phyloP scores from a whole-genome alignment of 1,140 invertebrate species.

The Planococcus citri region DNA sequence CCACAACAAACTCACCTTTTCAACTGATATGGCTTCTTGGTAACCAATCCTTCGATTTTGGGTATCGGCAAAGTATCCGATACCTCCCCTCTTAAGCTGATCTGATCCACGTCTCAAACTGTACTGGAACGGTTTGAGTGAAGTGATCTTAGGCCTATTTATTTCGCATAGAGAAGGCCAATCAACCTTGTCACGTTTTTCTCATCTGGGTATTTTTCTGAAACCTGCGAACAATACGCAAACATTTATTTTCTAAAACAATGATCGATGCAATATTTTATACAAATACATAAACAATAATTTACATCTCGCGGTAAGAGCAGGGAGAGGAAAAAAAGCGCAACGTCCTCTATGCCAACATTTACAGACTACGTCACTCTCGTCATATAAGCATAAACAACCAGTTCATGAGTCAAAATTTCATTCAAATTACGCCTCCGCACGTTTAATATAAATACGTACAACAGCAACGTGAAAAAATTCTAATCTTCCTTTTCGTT shows the following conservation, averaged over 20 bases:
- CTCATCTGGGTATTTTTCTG: too few relatives aligned
- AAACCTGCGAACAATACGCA: too few relatives aligned
- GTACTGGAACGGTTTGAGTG: background rate
- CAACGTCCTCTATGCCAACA: too few relatives aligned
- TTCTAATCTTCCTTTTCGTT: too few relatives aligned
- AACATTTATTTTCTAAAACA: too few relatives aligned
- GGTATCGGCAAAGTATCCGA: constrained; percentile 14
- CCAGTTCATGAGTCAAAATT: constrained; percentile 1
- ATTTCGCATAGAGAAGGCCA: background rate
- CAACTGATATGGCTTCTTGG: constrained; percentile 9
- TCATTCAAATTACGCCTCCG: background rate
- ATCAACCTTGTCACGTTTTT: too few relatives aligned
- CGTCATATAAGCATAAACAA: background rate
- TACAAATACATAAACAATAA: too few relatives aligned
- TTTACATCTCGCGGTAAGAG: too few relatives aligned
- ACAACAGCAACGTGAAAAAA: too few relatives aligned
- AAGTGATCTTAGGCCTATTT: background rate
- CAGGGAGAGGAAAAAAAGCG: too few relatives aligned
- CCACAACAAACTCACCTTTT: constrained; percentile 4
- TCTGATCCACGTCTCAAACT: constrained; percentile 9
- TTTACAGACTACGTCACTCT: too few relatives aligned
- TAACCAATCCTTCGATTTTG: background rate
- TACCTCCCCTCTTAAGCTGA: background rate
- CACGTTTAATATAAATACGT: background rate
- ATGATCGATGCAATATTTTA: too few relatives aligned